Evolutionary conservation across 2,113 vertebrate genomes (phyloP).

Genomic region (Prietella phreatophila): DNA sequence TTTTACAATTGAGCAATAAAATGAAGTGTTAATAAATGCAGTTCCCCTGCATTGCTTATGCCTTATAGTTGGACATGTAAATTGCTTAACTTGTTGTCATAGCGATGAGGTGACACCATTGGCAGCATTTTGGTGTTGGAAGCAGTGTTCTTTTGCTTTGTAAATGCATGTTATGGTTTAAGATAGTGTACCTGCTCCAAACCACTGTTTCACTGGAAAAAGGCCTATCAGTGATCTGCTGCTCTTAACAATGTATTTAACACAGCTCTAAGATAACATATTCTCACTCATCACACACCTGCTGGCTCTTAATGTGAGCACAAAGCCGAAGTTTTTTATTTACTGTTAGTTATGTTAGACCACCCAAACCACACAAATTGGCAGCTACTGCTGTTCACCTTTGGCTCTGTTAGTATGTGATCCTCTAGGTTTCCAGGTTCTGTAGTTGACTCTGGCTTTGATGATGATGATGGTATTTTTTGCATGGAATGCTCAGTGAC

Average conservation of each 20-base stretch:
- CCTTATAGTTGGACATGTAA: background rate
- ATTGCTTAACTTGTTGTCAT: background rate
- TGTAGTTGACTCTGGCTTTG: constrained; percentile 62
- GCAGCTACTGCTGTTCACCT: constrained; percentile 68
- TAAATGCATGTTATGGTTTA: background rate
- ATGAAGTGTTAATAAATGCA: background rate
- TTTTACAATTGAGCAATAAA: background rate
- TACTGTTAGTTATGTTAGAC: background rate
- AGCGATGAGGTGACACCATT: background rate
- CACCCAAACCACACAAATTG: background rate
- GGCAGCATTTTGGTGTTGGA: background rate
- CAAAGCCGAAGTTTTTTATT: background rate
- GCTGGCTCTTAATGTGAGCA: background rate
- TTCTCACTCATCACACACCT: background rate
- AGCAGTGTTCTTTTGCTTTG: background rate
- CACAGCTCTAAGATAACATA: background rate
- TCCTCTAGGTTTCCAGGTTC: constrained; percentile 68
- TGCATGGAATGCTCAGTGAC: constrained; percentile 76
- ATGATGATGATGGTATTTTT: constrained; percentile 72
- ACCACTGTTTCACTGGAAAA: background rate
- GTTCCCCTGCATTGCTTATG: background rate
- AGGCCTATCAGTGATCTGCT: background rate
- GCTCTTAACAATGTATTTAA: background rate
- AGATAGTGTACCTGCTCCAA: background rate
- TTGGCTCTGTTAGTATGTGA: constrained; percentile 68